Conservation (phyloP, 2,113 vertebrate species). For the Acinonyx jubatus region DNA sequence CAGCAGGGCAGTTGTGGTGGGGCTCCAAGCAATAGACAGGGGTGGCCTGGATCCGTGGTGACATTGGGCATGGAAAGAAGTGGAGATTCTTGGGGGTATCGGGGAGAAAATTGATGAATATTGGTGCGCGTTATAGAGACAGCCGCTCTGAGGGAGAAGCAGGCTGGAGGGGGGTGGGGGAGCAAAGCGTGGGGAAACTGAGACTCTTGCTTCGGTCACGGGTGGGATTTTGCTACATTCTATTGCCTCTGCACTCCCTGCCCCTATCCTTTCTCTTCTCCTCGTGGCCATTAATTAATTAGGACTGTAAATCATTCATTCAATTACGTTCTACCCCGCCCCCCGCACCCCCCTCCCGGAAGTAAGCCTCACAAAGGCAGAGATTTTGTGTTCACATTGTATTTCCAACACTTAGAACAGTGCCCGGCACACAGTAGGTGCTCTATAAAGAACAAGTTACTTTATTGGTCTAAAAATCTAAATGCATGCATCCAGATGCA, state of each 20-base stretch:
- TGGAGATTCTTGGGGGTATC: background rate
- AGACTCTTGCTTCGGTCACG: background rate
- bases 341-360: background rate
- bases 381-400: background rate
- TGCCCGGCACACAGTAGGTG: background rate
- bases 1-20: no score
- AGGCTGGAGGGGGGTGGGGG: background rate
- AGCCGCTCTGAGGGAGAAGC: background rate
- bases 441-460: background rate
- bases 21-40: background rate
- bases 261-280: background rate
- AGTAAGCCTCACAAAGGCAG: background rate
- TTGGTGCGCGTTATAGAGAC: background rate
- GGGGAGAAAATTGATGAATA: background rate
- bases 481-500: background rate
- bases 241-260: background rate
- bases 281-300: background rate
- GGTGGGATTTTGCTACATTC: background rate
- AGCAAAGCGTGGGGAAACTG: rapidly evolving
- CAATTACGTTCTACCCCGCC: background rate
- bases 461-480: background rate
- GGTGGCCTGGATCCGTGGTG: background rate
- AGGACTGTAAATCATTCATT: background rate
- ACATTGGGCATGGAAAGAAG: background rate
- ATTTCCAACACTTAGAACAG: background rate